Base-by-base conservation (phyloP, 2,888 invertebrate species). In the Timema podura region DNA sequence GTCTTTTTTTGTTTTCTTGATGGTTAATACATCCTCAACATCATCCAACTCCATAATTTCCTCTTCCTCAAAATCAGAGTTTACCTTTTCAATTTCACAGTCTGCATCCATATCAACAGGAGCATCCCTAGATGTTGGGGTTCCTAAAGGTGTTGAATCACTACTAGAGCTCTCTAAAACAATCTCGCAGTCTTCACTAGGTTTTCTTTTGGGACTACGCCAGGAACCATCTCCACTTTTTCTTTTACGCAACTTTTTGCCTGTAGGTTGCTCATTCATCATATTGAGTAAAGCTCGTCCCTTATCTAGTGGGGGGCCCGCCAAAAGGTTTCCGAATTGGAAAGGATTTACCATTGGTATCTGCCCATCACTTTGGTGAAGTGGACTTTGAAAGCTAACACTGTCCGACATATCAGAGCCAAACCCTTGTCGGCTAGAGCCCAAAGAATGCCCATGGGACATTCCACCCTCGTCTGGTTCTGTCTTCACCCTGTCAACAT, bases 161-260 rank as follows among this genome's bases (percentile, higher is more conserved):
- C 80, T 81, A 72, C 85, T 85, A 11, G 89, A 89, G 0, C 88
- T 86, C 75, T 89, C 89, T 74, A 87, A 80, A 11, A 84, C 72
- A 75, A 88, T 83, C 71, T 89, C 89, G 48, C 82, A 81, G 57
- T 83, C 82, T 73, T 87, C 85, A 2, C 82, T 84, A 0, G 82
- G 81, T 75, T 87, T 88, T 15, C 86, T 85, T 78, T 88, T 89
- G 75, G 88, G 88, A 76, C 83, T 84, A 10, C 87, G 82, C 80
- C 86, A 85, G 81, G 87, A 85, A 68, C 87, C 84, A 67, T 86
- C 84, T 68, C 86, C 87, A 1, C 86, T 83, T 81, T 88, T 89
- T 73, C 89, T 83, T 76, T 89, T 89, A 0, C 82, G 80, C 30
- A 80, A 78, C 76, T 88, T 71, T 48, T 66, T 68, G 59, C 57